A percentile compares a stretch with the other conserved stretches of the same genome.
These are phyloP conservation scores for Sarcoramphus papa DNA, from an alignment of 2,797 vertebrate genomes.

Conservation along the genomic window DNA sequence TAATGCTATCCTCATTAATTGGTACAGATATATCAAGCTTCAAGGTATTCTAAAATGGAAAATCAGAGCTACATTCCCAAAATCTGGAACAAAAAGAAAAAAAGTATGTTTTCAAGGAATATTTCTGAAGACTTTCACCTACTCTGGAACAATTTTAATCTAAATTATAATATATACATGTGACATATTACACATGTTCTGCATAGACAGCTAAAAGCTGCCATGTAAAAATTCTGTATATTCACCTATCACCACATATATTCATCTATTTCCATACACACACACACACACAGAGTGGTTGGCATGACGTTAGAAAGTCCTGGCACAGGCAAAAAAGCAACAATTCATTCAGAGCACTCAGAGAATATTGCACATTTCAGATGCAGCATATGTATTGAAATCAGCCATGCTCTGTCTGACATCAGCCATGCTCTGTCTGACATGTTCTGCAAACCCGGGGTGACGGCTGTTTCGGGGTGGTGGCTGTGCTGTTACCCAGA, in stretches of 20 bases:
- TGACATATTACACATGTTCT: not conserved
- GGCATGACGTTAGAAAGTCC: not conserved
- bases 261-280: not conserved
- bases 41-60: not conserved
- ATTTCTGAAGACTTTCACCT: not conserved
- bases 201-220: not conserved
- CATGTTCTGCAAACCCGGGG: not conserved
- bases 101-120: not conserved
- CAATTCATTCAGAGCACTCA: not conserved
- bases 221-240: not conserved
- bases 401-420: not conserved
- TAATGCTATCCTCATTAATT: not conserved
- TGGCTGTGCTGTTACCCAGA: not conserved
- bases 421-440: not conserved
- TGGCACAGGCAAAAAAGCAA: not conserved
- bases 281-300: not conserved
- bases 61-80: not conserved
- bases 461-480: fast-evolving
- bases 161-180: not conserved
- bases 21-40: not conserved
- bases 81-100: not conserved
- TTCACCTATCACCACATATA: not conserved
- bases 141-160: not conserved
- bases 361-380: not conserved
- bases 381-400: not conserved